phyloP scores from a whole-genome alignment of 1,140 invertebrate genomes.

The Halyomorpha halys region DNA sequence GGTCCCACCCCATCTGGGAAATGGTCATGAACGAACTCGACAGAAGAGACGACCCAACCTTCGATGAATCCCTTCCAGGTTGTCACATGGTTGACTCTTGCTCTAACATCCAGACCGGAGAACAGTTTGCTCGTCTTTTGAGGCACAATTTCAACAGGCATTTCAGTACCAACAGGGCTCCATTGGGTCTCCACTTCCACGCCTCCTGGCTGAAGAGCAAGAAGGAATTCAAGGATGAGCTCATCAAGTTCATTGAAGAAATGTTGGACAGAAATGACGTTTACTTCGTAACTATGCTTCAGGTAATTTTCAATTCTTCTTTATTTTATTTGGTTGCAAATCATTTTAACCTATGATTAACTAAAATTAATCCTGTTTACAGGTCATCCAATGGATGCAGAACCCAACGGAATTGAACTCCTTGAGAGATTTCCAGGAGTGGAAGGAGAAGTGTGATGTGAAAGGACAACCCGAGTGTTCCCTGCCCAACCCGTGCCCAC shows the following conservation, averaged over 20 bases:
- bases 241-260: conserved; percentile 90
- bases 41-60: conserved; percentile 79
- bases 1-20: conserved; percentile 84
- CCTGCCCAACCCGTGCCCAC: conserved; percentile 76
- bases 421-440: conserved; percentile 82
- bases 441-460: conserved; percentile 92
- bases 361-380: conserved; percentile 25
- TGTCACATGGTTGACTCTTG: conserved; percentile 92
- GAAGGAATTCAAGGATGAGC: conserved; percentile 81
- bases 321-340: no score
- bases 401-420: conserved; percentile 79
- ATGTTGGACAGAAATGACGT: conserved; percentile 82
- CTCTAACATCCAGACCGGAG: conserved; percentile 78
- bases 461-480: conserved; percentile 88
- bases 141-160: conserved; percentile 91
- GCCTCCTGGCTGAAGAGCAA: conserved; percentile 92
- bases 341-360: no score
- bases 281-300: conserved; percentile 86
- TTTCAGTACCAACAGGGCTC: conserved; percentile 83
- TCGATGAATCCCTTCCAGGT: conserved; percentile 80
- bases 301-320: conserved; percentile 40
- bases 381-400: conserved; percentile 96
- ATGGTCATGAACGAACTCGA: conserved; percentile 93
- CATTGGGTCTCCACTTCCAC: conserved; percentile 89
- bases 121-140: conserved; percentile 75